Evolutionary conservation across 2,888 invertebrate species (phyloP), one percentile per base, ranked within the genome.

Genomic region (Drosophila kokeensis): DNA sequence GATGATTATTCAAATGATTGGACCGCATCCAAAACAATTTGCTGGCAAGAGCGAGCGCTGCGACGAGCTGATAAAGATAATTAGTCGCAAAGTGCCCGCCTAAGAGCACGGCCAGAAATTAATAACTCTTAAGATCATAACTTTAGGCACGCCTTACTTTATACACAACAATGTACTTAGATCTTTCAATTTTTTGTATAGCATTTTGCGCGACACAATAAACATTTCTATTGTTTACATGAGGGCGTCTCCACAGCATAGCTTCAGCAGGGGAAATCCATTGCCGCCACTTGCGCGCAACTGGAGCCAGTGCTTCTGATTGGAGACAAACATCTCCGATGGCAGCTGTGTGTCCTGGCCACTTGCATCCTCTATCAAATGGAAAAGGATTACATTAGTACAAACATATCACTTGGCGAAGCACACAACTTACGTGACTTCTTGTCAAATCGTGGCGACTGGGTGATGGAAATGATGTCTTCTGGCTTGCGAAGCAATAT

Each of bases 271-370:
- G 27, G 83, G 82, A 54, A 92, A 91, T 5, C 77, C 87, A 40
- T 76, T 82, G 54, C 88, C 87, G 15, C 82, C 81, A 32, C 74
- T 76, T 53, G 92, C 96, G 52, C 97, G 95, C 49, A 97, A 93
- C 76, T 96, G 96, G 13, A 98, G 94, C 97, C 97, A 98, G 88
- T 97, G 96, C 92, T 97, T 96, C 93, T 98, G 97, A 93, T 98
- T 97, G 4, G 97, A 97, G 13, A 98, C 97, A 91, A 97, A 98
- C 97, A 98, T 97, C 93, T 98, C 98, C 0, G 97, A 97, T 0
- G 97, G 98, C 62, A 98, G 96, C 84, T 96, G 94, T 34, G 95
- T 94, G 68, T 95, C 94, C 13, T 94, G 94, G 1, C 93, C 91
- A 24, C 94, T 94, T 36, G 87, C 82, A 78, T 92, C 90, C 66